Conservation (phyloP, 2,888 invertebrate species). For the Drosophila neonasuta region DNA sequence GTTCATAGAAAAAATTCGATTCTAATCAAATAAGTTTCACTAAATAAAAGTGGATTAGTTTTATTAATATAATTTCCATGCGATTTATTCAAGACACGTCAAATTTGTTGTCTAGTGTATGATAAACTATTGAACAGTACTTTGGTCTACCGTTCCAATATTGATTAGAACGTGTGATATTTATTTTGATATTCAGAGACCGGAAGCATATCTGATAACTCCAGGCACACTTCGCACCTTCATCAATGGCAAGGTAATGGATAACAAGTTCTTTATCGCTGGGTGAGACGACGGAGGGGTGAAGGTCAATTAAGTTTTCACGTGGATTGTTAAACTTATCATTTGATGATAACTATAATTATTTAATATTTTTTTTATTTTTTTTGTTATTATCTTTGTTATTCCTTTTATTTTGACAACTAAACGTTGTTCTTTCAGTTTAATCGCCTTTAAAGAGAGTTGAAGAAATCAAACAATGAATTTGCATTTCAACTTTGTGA, state of each 20-base stretch:
- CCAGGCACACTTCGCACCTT: neutral
- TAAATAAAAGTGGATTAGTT: too few species aligned
- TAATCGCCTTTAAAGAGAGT: neutral
- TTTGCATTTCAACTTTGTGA: neutral
- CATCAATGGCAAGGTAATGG: neutral
- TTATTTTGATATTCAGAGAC: constrained; percentile 2
- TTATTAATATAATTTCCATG: too few species aligned
- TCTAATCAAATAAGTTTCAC: too few species aligned
- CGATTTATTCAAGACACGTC: neutral
- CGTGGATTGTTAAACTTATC: neutral
- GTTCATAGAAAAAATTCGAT: too few species aligned
- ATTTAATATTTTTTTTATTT: neutral
- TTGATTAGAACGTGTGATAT: neutral
- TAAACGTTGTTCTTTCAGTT: neutral
- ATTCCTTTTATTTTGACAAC: neutral
- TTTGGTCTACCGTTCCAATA: neutral
- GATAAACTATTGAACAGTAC: neutral
- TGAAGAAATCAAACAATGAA: neutral
- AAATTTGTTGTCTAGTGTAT: constrained; percentile 5
- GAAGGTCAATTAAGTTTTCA: neutral
- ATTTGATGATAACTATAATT: constrained; percentile 2
- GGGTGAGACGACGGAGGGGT: too few species aligned
- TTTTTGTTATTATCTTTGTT: neutral
- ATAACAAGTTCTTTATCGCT: constrained; percentile 11
- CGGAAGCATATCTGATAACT: constrained; percentile 24